Evolutionary conservation across 1,140 invertebrate species (phyloP).

Genomic region (Aphis craccivora): DNA sequence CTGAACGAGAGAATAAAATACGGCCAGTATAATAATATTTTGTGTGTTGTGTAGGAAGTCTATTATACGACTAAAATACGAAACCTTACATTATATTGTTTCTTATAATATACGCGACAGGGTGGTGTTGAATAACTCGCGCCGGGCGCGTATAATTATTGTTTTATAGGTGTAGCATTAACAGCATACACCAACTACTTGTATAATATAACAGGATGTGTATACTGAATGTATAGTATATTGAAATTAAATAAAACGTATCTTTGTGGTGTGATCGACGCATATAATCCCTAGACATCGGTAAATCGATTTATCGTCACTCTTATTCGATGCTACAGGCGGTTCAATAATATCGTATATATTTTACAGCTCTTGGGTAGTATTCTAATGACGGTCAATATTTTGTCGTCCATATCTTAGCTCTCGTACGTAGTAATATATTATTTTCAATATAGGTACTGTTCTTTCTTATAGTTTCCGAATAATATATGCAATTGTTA

Average conservation of each 20-base stretch:
- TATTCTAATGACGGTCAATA: neutral
- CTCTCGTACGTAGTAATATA: neutral
- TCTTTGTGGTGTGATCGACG: neutral
- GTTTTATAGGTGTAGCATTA: neutral
- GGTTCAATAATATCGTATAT: neutral
- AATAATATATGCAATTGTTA: neutral
- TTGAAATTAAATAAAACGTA: neutral
- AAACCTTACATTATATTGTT: constrained; percentile 41
- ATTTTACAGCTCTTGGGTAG: neutral
- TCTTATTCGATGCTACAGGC: neutral
- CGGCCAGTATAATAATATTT: neutral
- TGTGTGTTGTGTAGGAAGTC: constrained; percentile 9
- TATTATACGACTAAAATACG: constrained; percentile 41
- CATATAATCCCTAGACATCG: neutral
- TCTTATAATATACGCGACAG: constrained; percentile 8
- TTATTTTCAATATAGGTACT: neutral
- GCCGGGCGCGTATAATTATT: neutral
- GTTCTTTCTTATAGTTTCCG: neutral
- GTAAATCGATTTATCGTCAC: neutral
- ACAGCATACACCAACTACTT: neutral
- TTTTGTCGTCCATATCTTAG: neutral
- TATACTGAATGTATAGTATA: neutral
- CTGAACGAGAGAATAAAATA: constrained; percentile 39
- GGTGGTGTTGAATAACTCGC: constrained; percentile 6
- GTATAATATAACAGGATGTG: neutral